Percentiles rank a stretch among this genome's conserved stretches.
Evolutionary conservation across 1,140 invertebrate genomes (phyloP).

Genomic region (Panulirus ornatus): DNA sequence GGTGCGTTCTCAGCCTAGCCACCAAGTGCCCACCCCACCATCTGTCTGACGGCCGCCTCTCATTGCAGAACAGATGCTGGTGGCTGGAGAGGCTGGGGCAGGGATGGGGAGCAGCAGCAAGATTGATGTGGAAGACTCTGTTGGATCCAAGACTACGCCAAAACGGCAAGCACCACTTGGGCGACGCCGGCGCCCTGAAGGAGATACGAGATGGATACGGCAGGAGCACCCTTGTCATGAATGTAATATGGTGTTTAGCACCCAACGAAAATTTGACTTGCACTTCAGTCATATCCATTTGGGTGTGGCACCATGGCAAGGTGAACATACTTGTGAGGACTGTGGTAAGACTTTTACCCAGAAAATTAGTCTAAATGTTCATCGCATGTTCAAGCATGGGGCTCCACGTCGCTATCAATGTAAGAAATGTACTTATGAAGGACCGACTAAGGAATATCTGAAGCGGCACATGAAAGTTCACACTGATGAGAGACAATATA

Average conservation of each 20-base stretch:
- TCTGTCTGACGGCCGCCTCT: conserved; percentile 59
- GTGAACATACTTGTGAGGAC: conserved; percentile 31
- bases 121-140: conserved; percentile 11
- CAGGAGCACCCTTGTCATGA: conserved; percentile 42
- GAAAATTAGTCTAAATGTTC: conserved; percentile 58
- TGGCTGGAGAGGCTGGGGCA: conserved; percentile 31
- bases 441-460: conserved; percentile 55
- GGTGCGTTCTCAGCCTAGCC: neutral
- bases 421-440: conserved; percentile 49
- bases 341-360: conserved; percentile 58
- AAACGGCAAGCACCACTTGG: neutral
- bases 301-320: conserved; percentile 59
- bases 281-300: conserved; percentile 61
- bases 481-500: conserved; percentile 43
- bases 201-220: conserved; percentile 57
- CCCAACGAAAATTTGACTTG: conserved; percentile 54
- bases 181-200: conserved; percentile 22
- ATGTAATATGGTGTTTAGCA: conserved; percentile 52
- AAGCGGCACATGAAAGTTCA: conserved; percentile 64
- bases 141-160: neutral
- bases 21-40: conserved; percentile 14
- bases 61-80: conserved; percentile 60
- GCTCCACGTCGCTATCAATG: conserved; percentile 55
- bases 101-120: conserved; percentile 9
- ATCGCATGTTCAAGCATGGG: conserved; percentile 66